Evolutionary conservation across 2,888 invertebrate genomes (phyloP).

Genomic region (Crematogaster levior): DNA sequence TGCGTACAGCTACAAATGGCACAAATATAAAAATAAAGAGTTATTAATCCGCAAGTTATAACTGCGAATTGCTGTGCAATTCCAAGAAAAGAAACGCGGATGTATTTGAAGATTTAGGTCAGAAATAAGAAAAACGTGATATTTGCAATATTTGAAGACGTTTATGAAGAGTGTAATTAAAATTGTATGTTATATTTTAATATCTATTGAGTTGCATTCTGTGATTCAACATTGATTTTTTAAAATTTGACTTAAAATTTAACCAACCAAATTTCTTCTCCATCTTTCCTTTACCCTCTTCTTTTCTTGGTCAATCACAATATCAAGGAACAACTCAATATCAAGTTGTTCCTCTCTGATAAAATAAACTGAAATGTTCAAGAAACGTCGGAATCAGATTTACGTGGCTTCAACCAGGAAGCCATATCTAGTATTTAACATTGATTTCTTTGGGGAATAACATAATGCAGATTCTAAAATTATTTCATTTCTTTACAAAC

Average conservation of each 20-base stretch:
- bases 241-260: too few species aligned
- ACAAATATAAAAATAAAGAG: constrained; percentile 8
- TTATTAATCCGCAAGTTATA: constrained; percentile 13
- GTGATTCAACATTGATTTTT: too few species aligned
- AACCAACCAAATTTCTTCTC: too few species aligned
- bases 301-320: too few species aligned
- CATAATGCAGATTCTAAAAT: neutral
- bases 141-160: constrained; percentile 40
- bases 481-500: constrained; percentile 7
- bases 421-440: too few species aligned
- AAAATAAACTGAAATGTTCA: too few species aligned
- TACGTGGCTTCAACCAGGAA: too few species aligned
- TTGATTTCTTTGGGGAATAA: neutral
- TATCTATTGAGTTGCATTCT: constrained; percentile 9
- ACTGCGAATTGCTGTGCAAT: neutral
- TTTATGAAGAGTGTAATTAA: constrained; percentile 13
- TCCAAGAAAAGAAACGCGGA: neutral
- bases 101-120: constrained; percentile 20
- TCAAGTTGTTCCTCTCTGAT: too few species aligned
- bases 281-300: too few species aligned
- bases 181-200: constrained; percentile 23
- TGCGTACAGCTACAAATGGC: neutral
- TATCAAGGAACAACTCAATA: too few species aligned
- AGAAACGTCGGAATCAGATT: too few species aligned
- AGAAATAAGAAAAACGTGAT: neutral